Base-by-base conservation (phyloP, 2,797 vertebrate species). In the Hydrolagus colliei region DNA sequence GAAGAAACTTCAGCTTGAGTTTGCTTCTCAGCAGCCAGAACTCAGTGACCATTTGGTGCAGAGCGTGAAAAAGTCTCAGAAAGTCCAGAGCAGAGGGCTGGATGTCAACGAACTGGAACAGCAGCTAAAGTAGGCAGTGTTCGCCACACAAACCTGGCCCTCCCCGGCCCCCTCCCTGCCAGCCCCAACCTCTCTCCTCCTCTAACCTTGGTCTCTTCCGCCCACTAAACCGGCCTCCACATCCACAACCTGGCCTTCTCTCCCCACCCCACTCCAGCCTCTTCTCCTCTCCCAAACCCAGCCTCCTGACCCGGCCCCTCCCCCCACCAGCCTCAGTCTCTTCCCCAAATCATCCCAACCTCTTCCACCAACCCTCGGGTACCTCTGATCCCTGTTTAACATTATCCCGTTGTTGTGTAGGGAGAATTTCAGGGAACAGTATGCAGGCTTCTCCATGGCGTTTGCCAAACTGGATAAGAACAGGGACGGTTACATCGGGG, bases 371-470 rank as follows among this genome's bases (percentile, higher is more conserved):
- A 52, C 41, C 41, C 41, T 52, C 41, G 6, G 41, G 41, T 52
- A 3, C 41, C 41, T 52, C 2, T 6, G 41, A 52, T 52, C 41
- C 41, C 41, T 52, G 41, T 52, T 6, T 52, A 52, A 52, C 41
- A 52, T 52, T 52, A 6, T 3, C 6, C 41, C 41, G 2, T 52
- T 52, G 41, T 52, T 52, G 3, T 52, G 41, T 52, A 94, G 92
- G 86, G 88, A 92, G 80, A 90, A 89, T 89, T 91, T 94, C 63
- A 86, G 88, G 82, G 89, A 88, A 41, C 88, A 86, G 5, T 89
- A 91, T 72, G 88, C 91, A 41, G 90, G 92, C 20, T 90, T 94
- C 87, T 91, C 78, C 86, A 87, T 87, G 0, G 86, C 87, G 0
- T 89, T 94, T 85, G 27, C 84, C 62, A 86, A 87, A 73, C 74